These are phyloP conservation scores for Mimumesa dahlbomi DNA, from an alignment of 2,888 invertebrate genomes.

Conservation along the genomic window DNA sequence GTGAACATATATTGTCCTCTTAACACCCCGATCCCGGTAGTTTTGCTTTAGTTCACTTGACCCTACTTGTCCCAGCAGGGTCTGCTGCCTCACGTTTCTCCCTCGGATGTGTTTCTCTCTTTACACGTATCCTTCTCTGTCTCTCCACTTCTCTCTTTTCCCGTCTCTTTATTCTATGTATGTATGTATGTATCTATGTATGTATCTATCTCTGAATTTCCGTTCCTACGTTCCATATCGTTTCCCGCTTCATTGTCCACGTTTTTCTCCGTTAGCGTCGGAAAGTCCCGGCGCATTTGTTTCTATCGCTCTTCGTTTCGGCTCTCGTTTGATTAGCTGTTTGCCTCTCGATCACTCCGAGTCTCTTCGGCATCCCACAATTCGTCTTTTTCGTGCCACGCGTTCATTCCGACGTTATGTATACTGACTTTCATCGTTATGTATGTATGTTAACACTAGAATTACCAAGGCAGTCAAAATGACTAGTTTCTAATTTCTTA, in stretches of 20 bases:
- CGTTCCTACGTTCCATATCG: constrained; percentile 1
- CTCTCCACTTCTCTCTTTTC: background rate
- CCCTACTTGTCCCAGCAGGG: constrained; percentile 73
- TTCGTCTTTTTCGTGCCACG: constrained; percentile 12
- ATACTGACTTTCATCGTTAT: too few species aligned
- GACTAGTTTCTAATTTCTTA: background rate
- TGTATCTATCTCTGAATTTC: too few species aligned
- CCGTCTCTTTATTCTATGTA: constrained; percentile 11
- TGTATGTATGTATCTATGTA: too few species aligned
- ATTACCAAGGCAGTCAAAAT: too few species aligned
- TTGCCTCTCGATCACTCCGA: constrained; percentile 22
- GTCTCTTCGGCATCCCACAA: background rate
- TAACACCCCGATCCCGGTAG: constrained; percentile 73
- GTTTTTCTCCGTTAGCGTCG: constrained; percentile 13
- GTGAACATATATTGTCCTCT: constrained; percentile 75
- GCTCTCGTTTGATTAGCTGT: constrained; percentile 23
- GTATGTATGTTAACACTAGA: too few species aligned
- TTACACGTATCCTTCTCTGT: constrained; percentile 34
- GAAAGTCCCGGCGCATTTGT: constrained; percentile 25
- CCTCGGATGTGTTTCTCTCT: constrained; percentile 41
- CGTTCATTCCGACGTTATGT: too few species aligned
- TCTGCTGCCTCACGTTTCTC: constrained; percentile 51
- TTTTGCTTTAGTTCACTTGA: constrained; percentile 78
- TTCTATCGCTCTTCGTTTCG: constrained; percentile 16
- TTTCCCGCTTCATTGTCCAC: constrained; percentile 9